Percentiles rank a stretch among this genome's conserved stretches.
These are phyloP conservation scores for Notolepis coatsorum DNA, from an alignment of 2,797 vertebrate genomes.

Conservation along the genomic window DNA sequence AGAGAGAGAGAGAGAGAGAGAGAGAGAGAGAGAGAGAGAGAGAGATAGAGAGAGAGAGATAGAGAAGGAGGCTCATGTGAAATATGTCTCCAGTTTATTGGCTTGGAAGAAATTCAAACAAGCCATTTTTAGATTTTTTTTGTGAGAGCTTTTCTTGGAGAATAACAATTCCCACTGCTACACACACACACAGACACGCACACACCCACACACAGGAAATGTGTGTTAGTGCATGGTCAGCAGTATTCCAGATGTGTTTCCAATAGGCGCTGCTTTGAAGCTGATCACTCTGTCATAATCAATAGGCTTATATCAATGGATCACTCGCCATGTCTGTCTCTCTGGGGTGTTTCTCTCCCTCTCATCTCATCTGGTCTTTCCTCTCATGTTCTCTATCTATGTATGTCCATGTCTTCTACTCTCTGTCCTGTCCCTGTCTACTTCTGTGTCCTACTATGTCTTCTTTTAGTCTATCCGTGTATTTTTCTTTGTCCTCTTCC, in stretches of 20 bases:
- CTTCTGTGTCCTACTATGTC: too few relatives aligned
- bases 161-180: slow-evolving; percentile 66
- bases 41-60: too few relatives aligned
- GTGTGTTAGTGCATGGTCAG: slow-evolving; percentile 59
- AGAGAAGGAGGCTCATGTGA: slow-evolving; percentile 50
- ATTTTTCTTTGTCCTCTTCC: too few relatives aligned
- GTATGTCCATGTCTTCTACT: too few relatives aligned
- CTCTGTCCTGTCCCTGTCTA: too few relatives aligned
- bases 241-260: slow-evolving; percentile 65
- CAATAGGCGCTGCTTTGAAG: slow-evolving; percentile 61
- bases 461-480: too few relatives aligned
- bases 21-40: not conserved
- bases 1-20: not conserved
- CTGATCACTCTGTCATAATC: slow-evolving; percentile 71
- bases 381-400: too few relatives aligned
- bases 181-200: slow-evolving; percentile 6
- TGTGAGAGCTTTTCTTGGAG: slow-evolving; percentile 56
- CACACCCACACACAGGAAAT: slow-evolving; percentile 49
- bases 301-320: slow-evolving; percentile 71
- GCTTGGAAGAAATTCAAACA: slow-evolving; percentile 63
- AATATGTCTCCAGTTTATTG: slow-evolving; percentile 62
- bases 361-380: slow-evolving; percentile 15
- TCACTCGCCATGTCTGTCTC: slow-evolving; percentile 32
- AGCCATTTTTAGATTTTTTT: slow-evolving; percentile 69
- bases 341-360: slow-evolving; percentile 14